These are phyloP conservation scores for Euzetes globulus DNA, from an alignment of 2,888 invertebrate genomes.

Conservation along the genomic window DNA sequence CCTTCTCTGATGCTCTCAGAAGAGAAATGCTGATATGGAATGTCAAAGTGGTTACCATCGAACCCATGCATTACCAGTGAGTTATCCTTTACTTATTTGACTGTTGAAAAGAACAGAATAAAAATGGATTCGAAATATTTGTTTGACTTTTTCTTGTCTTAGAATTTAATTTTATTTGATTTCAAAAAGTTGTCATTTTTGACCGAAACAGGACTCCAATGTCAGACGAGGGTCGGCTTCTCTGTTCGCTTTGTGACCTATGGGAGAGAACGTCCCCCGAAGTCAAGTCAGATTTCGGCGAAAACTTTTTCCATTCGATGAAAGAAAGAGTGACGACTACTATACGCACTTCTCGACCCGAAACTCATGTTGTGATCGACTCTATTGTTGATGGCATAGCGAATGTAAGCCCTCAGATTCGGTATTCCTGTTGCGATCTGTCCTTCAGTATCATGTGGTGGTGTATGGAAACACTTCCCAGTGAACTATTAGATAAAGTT, in stretches of 20 bases:
- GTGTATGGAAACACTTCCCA: background rate
- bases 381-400: background rate
- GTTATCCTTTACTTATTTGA: background rate
- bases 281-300: slow-evolving; percentile 19
- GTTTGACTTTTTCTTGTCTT: too few relatives aligned
- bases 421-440: background rate
- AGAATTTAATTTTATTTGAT: too few relatives aligned
- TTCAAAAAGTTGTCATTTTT: too few relatives aligned
- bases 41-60: slow-evolving; percentile 49
- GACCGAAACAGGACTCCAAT: too few relatives aligned
- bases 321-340: background rate
- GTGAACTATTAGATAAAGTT: background rate
- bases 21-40: slow-evolving; percentile 46
- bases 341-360: background rate
- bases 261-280: slow-evolving; percentile 7
- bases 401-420: background rate
- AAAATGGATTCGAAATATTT: too few relatives aligned
- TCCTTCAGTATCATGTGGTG: background rate
- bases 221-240: background rate
- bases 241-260: background rate
- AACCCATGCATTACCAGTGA: slow-evolving; percentile 47
- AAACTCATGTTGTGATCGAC: background rate
- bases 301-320: background rate
- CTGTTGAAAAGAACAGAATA: too few relatives aligned
- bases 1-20: slow-evolving; percentile 48